These are phyloP conservation scores for Erpornis zantholeuca DNA, from an alignment of 2,113 vertebrate species.

Conservation along the genomic window DNA sequence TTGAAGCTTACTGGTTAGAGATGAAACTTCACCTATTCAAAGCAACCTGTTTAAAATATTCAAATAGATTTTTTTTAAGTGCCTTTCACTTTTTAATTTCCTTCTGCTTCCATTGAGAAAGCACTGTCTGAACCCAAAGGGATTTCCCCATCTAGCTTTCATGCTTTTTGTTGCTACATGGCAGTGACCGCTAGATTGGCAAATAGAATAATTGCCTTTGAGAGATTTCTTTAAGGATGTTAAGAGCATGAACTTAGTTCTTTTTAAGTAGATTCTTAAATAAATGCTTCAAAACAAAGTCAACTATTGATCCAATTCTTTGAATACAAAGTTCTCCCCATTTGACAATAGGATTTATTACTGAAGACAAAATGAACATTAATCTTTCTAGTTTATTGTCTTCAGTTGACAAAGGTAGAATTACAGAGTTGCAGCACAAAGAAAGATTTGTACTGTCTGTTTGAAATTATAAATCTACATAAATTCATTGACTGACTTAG, in stretches of 20 bases:
- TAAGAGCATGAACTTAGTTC: conserved; percentile 63
- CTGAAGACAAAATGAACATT: conserved; percentile 63
- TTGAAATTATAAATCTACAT: conserved; percentile 51
- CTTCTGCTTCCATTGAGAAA: conserved; percentile 53
- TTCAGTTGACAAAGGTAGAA: conserved; percentile 51
- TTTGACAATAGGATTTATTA: conserved; percentile 63
- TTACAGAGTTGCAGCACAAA: conserved; percentile 33
- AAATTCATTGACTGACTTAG: conserved; percentile 23
- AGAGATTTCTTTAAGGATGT: conserved; percentile 70
- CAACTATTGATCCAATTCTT: conserved; percentile 64
- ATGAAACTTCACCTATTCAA: conserved; percentile 53
- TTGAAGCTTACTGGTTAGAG: conserved; percentile 66
- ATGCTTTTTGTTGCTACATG: conserved; percentile 59
- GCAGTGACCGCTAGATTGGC: conserved; percentile 58
- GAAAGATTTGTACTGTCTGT: conserved; percentile 9
- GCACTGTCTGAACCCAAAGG: conserved; percentile 51
- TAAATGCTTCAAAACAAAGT: conserved; percentile 72
- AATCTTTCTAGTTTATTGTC: conserved; percentile 62
- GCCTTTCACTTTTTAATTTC: conserved; percentile 48
- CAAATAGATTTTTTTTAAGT: conserved; percentile 45
- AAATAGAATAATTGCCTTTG: conserved; percentile 61
- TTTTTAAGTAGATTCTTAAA: conserved; percentile 69
- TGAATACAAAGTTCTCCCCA: conserved; percentile 49
- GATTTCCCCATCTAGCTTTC: conserved; percentile 61
- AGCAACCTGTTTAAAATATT: conserved; percentile 64